Base-by-base conservation (phyloP, 2,797 vertebrate species). In the Phataginus tricuspis region DNA sequence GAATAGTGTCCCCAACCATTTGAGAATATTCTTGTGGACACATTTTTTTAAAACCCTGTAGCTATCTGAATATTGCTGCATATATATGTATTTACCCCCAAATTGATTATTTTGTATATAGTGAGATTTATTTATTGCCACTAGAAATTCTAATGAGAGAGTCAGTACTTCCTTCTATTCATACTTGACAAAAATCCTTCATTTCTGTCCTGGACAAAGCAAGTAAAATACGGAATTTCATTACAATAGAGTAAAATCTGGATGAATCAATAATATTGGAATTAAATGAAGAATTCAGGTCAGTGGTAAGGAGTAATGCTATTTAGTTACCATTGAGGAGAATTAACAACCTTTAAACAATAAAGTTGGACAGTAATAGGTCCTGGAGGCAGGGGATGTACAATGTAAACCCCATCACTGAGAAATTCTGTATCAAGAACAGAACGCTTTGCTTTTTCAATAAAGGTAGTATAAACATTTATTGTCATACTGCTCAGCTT, bases 91-190 rank as follows among this genome's bases (percentile, higher is more conserved):
- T 87, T 59, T 15, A 15, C 4, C 29, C 14, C 10, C 0, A 68
- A 86, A 59, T 19, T n/a, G 29, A 42, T 72, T 77, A 51, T 90
- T 87, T 83, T 49, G 9, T n/a, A 21, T 80, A 15, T 68, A 57
- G 92, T 75, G 45, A 94, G n/a, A 89, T 90, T 77, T 90, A 49
- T 71, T 78, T 93, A 84, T 55, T 63, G 14, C 19, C 55, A 57
- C 4, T n/a, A 7, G 37, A 21, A 91, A 69, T 91, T 88, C 42
- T 74, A 89, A 82, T 27, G 61, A 19, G 55, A 42, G 21, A 80
- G 45, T n/a, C 4, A 64, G 29, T 59, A 29, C 3, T 57, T 95
- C 6, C 14, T 92, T 85, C 61, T 84, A 72, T 19, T 69, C 29
- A 71, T 45, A 2, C 5, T 51, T 93, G 72, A 61, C 3, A 87